These are phyloP conservation scores for Agonopterix heracliana DNA, from an alignment of 2,888 invertebrate genomes.

Conservation along the genomic window DNA sequence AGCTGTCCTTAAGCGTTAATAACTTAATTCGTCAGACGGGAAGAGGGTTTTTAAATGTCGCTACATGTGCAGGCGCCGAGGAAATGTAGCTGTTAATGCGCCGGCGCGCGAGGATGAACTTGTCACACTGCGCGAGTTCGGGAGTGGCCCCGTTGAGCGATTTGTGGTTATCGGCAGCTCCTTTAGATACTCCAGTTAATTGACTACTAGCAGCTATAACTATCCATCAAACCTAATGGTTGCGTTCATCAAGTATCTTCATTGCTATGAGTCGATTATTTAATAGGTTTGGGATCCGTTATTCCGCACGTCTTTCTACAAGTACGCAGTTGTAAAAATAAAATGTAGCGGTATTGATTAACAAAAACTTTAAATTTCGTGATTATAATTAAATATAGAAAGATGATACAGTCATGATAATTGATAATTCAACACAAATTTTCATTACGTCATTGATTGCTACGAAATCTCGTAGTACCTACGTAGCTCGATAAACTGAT, in stretches of 20 bases:
- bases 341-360: too few species aligned
- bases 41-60: conserved; percentile 59
- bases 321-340: too few species aligned
- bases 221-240: conserved; percentile 32
- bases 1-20: conserved; percentile 71
- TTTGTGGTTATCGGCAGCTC: conserved; percentile 55
- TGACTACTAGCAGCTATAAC: conserved; percentile 48
- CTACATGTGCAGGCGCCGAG: conserved; percentile 58
- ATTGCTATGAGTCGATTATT: conserved; percentile 6
- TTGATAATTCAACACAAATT: too few species aligned
- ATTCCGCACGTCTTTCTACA: too few species aligned
- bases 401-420: too few species aligned
- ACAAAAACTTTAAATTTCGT: too few species aligned
- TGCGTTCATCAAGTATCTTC: conserved; percentile 14
- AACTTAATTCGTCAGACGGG: conserved; percentile 75
- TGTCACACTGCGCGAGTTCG: conserved; percentile 33
- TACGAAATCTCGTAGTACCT: not conserved
- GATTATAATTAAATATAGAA: too few species aligned
- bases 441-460: too few species aligned
- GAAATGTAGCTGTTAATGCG: conserved; percentile 48
- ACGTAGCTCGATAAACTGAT: conserved; percentile 10
- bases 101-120: conserved; percentile 41
- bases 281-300: not conserved
- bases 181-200: conserved; percentile 44
- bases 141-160: conserved; percentile 46